Base-by-base conservation (phyloP, 2,113 vertebrate species). In the Spea bombifrons region DNA sequence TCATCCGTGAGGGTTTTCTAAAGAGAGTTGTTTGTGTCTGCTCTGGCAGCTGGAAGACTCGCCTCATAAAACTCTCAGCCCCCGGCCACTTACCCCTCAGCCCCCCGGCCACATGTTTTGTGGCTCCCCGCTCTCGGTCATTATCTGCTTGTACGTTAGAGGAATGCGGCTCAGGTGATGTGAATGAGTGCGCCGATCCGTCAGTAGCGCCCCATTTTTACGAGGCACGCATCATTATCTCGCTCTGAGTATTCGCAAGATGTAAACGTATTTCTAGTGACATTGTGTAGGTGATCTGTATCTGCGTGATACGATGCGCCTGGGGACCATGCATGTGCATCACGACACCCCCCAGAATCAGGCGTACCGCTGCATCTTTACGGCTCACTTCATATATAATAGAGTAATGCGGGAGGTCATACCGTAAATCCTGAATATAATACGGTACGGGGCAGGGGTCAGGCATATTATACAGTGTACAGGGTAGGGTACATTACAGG, bases 221-320 rank as follows among this genome's bases (percentile, higher is more conserved):
- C 68, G 7, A 49, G 68, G 1, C 47, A 52, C 48, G 68, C 47
- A 30, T 68, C 66, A 47, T 68, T 68, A 68, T 48, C 66, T 46
- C 13, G 45, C 5, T 9, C 55, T 4, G 7, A 59, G 15, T 12
- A 13, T 59, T 59, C 15, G 55, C 3, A 10, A 59, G 55, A 59
- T 59, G 55, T 59, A 59, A 59, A 59, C 55, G 3, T 13, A 59
- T 59, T 59, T 30, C 30, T 30, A 1, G 30, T 30, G 30, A 30
- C 30, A 30, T 30, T 30, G 30, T 30, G 30, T 30, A 30, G 30
- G 30, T 30, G 30, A 30, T 30, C 30, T 30, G 30, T 30, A 30
- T 30, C 30, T 30, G 30, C 30, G 30, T 30, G 30, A 30, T 30
- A 30, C 1, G 30, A 30, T 30, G 30, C 30, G 30, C 30, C 30